Evolutionary conservation across 2,113 vertebrate species (phyloP).

Genomic region (Muscicapa adusta): DNA sequence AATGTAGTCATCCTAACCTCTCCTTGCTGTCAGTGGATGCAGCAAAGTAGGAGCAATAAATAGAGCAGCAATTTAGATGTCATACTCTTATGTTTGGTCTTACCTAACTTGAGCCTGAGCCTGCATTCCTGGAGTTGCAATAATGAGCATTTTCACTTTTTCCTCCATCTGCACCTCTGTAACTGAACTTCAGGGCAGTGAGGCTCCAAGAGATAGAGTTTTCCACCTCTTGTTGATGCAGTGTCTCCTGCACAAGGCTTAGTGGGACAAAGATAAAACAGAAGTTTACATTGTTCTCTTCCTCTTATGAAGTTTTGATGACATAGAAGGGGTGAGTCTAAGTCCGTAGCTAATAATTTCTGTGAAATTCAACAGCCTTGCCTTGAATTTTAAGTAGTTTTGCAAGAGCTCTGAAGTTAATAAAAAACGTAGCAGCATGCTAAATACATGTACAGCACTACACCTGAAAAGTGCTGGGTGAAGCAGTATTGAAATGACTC

Average conservation of each 20-base stretch:
- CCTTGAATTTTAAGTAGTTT: background rate
- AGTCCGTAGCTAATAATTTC: background rate
- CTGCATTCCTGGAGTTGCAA: background rate
- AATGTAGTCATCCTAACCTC: background rate
- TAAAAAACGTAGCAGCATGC: background rate
- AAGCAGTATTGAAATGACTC: background rate
- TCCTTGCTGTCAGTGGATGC: background rate
- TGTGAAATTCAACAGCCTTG: background rate
- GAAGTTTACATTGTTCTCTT: background rate
- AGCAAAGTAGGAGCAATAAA: background rate
- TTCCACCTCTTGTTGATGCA: background rate
- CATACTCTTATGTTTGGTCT: background rate
- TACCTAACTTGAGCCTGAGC: background rate
- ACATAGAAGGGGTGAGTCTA: background rate
- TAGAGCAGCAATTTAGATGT: background rate
- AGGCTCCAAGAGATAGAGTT: background rate
- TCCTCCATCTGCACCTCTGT: background rate
- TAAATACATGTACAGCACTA: background rate
- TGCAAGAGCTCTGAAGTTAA: background rate
- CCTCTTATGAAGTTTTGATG: background rate
- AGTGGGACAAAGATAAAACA: background rate
- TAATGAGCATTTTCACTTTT: background rate
- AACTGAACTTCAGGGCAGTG: background rate
- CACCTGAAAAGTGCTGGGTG: background rate
- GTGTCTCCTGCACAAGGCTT: background rate